Conservation (phyloP, 2,797 vertebrate genomes). For the Crax fasciolata region DNA sequence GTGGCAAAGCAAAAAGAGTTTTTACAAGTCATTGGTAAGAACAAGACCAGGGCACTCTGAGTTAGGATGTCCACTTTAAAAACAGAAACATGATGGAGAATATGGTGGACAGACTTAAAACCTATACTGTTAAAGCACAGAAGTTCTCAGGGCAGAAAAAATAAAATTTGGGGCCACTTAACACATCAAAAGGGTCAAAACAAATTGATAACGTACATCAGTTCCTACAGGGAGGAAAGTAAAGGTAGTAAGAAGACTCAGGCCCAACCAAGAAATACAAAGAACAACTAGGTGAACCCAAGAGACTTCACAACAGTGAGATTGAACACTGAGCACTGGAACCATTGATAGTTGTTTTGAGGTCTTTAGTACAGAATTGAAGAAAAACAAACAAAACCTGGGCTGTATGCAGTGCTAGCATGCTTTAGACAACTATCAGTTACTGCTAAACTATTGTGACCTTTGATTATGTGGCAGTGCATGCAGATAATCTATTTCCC, state of each 20-base stretch:
- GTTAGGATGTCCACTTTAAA: background rate
- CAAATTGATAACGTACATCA: background rate
- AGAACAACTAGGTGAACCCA: background rate
- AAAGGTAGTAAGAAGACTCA: background rate
- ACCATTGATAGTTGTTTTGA: background rate
- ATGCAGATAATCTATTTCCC: background rate
- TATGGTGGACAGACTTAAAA: background rate
- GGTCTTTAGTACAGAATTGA: background rate
- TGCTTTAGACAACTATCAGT: background rate
- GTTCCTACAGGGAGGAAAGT: background rate
- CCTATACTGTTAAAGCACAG: background rate
- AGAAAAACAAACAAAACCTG: background rate
- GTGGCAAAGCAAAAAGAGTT: background rate
- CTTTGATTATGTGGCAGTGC: background rate
- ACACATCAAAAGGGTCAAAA: background rate
- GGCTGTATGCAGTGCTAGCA: background rate
- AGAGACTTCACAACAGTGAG: background rate
- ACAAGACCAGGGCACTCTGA: background rate
- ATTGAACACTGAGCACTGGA: background rate
- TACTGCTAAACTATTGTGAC: background rate
- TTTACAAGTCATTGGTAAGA: background rate
- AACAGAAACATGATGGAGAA: background rate
- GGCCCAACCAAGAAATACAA: background rate
- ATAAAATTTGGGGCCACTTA: background rate
- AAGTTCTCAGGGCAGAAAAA: background rate